Conservation (phyloP, 1,140 invertebrate genomes). For the Bombus consobrinus region DNA sequence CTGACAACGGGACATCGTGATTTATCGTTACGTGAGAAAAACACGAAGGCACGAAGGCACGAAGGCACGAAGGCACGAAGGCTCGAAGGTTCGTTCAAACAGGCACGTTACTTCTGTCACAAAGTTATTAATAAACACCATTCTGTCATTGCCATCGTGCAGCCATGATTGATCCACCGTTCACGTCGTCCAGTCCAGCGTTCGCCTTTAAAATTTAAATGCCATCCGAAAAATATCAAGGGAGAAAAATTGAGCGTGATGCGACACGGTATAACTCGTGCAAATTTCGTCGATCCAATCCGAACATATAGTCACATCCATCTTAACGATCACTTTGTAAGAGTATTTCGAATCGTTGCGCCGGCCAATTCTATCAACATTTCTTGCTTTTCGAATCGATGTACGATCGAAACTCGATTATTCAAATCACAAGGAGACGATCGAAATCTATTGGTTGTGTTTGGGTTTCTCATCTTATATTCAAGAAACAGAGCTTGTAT, state of each 20-base stretch:
- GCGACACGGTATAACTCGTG: background rate
- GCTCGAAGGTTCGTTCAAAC: conserved; percentile 30
- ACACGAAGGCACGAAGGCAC: conserved; percentile 42
- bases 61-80: conserved; percentile 18
- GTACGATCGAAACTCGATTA: background rate
- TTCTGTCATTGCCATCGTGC: conserved; percentile 62
- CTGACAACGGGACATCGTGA: conserved; percentile 23
- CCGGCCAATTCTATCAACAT: no score
- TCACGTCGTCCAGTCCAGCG: conserved; percentile 28
- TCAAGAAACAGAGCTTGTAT: background rate
- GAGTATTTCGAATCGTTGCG: background rate
- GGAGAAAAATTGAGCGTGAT: background rate
- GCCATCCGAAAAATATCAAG: conserved; percentile 6
- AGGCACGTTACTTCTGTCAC: conserved; percentile 56
- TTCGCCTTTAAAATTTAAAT: conserved; percentile 33
- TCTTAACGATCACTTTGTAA: background rate
- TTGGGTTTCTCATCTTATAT: background rate
- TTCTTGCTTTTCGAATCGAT: background rate
- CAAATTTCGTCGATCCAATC: background rate
- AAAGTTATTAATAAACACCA: conserved; percentile 73
- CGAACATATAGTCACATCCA: background rate
- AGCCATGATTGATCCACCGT: conserved; percentile 70
- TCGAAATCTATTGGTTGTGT: background rate
- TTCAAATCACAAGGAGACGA: background rate
- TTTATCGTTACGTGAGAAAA: conserved; percentile 57